A percentile compares a stretch with the other conserved stretches of the same genome.
Conservation (phyloP, 2,797 vertebrate genomes). For the Eleutherodactylus coqui region DNA sequence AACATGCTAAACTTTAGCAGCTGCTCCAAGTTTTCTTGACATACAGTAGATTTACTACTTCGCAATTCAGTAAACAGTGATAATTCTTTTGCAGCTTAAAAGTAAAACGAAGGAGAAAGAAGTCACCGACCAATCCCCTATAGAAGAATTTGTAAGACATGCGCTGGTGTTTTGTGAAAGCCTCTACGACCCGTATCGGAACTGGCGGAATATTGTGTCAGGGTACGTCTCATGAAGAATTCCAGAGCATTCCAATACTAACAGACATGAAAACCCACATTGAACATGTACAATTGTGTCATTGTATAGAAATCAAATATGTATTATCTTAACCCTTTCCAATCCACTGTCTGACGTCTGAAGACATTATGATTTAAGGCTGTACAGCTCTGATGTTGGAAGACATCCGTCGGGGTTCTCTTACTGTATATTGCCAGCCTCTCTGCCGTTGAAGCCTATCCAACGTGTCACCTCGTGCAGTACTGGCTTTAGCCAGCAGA, state of each 20-base stretch:
- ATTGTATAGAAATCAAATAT: neutral
- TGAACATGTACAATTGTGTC: neutral
- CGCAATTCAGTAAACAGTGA: neutral
- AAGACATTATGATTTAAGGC: no score
- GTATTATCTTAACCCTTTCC: no score
- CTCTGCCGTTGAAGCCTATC: no score
- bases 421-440: no score
- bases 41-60: neutral
- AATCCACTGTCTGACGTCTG: no score
- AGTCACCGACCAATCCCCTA: slow-evolving; percentile 90
- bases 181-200: slow-evolving; percentile 95
- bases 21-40: neutral
- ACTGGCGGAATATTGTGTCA: slow-evolving; percentile 91
- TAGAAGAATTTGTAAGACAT: slow-evolving; percentile 96
- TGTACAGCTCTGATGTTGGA: no score
- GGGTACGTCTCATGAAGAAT: slow-evolving; percentile 76
- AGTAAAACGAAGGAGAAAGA: slow-evolving; percentile 98
- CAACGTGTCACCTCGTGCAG: no score
- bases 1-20: neutral
- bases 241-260: neutral
- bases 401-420: no score
- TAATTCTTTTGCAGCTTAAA: slow-evolving; percentile 82
- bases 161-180: slow-evolving; percentile 95
- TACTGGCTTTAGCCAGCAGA: no score
- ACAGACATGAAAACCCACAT: neutral